Evolutionary conservation across 2,113 vertebrate genomes (phyloP), one percentile per base, ranked within the genome.

Genomic region (Varanus komodoensis): DNA sequence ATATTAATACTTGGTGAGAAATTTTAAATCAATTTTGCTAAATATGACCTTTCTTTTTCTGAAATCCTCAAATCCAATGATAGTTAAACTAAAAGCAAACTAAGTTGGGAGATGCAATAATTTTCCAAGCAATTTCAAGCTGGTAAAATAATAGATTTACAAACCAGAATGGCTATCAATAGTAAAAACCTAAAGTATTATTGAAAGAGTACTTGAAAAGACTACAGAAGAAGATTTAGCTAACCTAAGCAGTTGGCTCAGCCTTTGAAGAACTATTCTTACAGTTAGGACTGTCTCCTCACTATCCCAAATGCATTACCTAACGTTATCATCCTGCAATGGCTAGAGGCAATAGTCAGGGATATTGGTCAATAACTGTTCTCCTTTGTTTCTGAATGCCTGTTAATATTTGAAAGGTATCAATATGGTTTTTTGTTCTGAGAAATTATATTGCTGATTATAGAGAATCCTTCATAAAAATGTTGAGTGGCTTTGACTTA

Each of bases 391-490:
- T 44, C 38, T 2, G 0, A 64, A 87, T 87, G 77, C 0, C 25
- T n/a, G 17, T 57, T 64, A n/a, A 69, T 61, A 87, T 0, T 23
- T 86, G 64, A 92, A 87, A 14, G 34, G 25, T 6, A 27, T 8
- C 0, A 64, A 84, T 88, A 94, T n/a, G 64, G 25, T 71, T 44
- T n/a, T 54, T 17, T 57, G 21, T 77, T 68, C 34, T 57, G 73
- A 3, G 6, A 94, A 69, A 80, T 86, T 88, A n/a, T 86, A 50
- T 1, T 91, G 48, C 91, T 91, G 27, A 82, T 89, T 90, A 81
- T 3, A 84, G 0, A 61, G 48, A 90, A 23, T 48, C 0, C 5
- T 44, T 44, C 11, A 84, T n/a, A 93, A 8, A 0, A 87, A 83
- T 80, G 1, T 2, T 87, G 79, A 67, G 52, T 73, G 68, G 67